These are phyloP conservation scores for Vulpes lagopus DNA, from an alignment of 2,113 vertebrate species.

Conservation along the genomic window DNA sequence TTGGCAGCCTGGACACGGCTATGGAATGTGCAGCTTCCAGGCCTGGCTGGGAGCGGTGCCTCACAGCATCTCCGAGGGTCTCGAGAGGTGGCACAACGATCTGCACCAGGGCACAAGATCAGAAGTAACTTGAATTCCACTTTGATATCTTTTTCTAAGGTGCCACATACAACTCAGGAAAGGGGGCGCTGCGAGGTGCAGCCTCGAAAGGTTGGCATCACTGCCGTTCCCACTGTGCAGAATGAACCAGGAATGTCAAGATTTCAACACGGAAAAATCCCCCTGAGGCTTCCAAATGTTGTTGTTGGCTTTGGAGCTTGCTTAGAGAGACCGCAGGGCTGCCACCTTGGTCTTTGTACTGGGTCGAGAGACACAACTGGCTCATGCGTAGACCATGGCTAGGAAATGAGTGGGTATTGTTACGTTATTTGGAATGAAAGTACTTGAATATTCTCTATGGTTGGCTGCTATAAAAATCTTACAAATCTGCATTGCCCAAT, in stretches of 20 bases:
- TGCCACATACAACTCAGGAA: neutral
- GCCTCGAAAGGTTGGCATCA: neutral
- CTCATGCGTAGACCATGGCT: neutral
- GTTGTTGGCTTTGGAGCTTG: constrained; percentile 8
- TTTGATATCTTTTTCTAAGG: neutral
- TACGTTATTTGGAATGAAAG: neutral
- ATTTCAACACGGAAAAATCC: neutral
- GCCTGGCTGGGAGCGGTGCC: neutral
- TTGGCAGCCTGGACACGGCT: neutral
- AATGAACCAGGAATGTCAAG: neutral
- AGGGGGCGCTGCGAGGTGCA: neutral
- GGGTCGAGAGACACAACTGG: neutral
- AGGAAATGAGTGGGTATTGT: neutral
- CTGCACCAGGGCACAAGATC: neutral
- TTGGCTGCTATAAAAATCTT: neutral
- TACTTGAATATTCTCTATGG: neutral
- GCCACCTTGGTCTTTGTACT: neutral
- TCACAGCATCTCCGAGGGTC: neutral
- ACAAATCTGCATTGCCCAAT: neutral
- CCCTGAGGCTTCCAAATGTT: neutral
- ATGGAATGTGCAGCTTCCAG: neutral
- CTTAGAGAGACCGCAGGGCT: neutral
- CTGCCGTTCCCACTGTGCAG: neutral
- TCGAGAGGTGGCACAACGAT: neutral
- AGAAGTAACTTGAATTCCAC: neutral